Evolutionary conservation across 1,140 invertebrate genomes (phyloP).

Genomic region (Cepaea nemoralis): DNA sequence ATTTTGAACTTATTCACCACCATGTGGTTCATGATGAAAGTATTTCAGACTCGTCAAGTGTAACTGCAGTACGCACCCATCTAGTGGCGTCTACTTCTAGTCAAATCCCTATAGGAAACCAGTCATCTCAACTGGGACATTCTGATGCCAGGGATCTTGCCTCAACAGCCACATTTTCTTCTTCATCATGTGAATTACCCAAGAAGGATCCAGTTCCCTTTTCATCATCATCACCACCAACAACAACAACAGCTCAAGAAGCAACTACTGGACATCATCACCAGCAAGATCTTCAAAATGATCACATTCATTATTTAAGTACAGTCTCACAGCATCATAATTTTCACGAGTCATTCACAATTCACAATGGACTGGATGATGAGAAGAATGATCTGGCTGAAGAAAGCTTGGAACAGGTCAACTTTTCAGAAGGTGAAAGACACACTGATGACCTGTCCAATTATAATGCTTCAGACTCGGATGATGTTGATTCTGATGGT

Average conservation of each 20-base stretch:
- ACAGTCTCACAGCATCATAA: neutral
- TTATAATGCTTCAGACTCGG: constrained; percentile 45
- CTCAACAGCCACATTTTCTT: neutral
- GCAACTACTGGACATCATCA: neutral
- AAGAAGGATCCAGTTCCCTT: neutral
- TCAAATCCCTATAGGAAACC: neutral
- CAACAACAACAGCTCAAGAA: neutral
- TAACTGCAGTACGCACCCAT: too few species aligned
- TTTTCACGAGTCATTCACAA: neutral
- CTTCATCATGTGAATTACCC: neutral
- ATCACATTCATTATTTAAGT: neutral
- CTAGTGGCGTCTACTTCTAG: neutral
- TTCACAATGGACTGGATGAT: neutral
- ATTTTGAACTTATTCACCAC: neutral
- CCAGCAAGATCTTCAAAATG: neutral
- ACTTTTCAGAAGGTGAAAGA: constrained; percentile 22
- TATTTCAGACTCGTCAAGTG: neutral
- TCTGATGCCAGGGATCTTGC: too few species aligned
- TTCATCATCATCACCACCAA: neutral
- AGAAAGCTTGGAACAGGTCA: constrained; percentile 25
- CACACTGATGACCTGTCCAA: constrained; percentile 34
- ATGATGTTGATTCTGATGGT: constrained; percentile 42
- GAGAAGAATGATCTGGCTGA: constrained; percentile 2
- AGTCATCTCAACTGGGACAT: too few species aligned
- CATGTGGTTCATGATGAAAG: neutral